Conservation (phyloP, 1,140 invertebrate species). For the Zaprionus camerounensis region DNA sequence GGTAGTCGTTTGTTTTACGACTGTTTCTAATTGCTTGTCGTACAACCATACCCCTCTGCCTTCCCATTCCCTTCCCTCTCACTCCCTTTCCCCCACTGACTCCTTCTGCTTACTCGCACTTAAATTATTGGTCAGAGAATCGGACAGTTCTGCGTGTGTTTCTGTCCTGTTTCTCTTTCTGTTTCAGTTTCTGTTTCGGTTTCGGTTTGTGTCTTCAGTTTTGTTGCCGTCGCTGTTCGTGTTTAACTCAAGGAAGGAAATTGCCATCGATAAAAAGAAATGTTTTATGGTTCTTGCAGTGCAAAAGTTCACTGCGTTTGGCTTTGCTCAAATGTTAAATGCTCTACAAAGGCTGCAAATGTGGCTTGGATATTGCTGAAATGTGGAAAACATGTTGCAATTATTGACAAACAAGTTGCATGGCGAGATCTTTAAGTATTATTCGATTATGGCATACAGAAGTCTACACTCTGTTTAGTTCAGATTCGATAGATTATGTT, state of each 20-base stretch:
- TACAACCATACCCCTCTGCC: neutral
- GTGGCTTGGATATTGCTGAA: neutral
- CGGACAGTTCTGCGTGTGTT: constrained; percentile 15
- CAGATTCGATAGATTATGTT: no score
- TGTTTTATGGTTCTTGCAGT: constrained; percentile 34
- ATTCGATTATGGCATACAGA: neutral
- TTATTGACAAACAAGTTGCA: neutral
- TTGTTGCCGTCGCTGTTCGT: constrained; percentile 13
- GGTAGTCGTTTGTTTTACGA: constrained; percentile 66
- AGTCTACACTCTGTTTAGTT: no score
- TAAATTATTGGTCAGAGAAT: constrained; percentile 61
- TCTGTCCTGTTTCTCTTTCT: neutral
- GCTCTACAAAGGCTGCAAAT: neutral
- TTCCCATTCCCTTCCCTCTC: no score
- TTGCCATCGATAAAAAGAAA: constrained; percentile 52
- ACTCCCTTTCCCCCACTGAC: neutral
- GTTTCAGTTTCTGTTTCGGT: constrained; percentile 1
- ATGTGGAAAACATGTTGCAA: neutral
- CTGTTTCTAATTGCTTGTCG: constrained; percentile 63
- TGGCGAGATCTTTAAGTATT: neutral
- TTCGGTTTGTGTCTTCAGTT: constrained; percentile 11
- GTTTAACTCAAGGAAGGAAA: constrained; percentile 42
- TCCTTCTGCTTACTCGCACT: constrained; percentile 31
- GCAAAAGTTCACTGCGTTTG: neutral
- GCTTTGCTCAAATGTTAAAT: neutral